Evolutionary conservation across 2,113 vertebrate species (phyloP), one percentile per base, ranked within the genome.

Genomic region (Harpagus bidentatus): DNA sequence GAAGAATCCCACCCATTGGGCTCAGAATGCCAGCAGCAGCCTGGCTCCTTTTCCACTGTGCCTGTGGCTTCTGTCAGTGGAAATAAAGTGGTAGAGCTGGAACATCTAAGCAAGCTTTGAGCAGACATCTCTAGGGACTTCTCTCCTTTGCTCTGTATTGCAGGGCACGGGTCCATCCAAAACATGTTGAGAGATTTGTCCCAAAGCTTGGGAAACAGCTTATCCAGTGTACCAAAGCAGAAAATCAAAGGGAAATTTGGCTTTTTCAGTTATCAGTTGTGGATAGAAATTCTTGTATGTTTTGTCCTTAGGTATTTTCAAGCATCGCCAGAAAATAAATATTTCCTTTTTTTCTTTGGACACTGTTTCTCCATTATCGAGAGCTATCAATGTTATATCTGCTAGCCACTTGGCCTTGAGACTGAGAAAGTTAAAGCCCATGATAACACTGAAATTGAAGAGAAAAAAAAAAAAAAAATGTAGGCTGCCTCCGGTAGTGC

Each of bases 351-450:
- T 58, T 61, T 26, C 34, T 85, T 73, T 43, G 18, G 26, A 9
- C 2, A 7, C 2, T 40, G 20, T 81, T 96, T 76, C 31, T 48
- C 82, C 48, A 36, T 78, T 74, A 50, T 43, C 1, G 0, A 78
- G 16, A 31, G 16, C 59, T 97, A 90, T 88, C 82, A 82, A 4
- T 82, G 76, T 93, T 97, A 71, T 87, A 92, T 89, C 90, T 92
- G 61, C 56, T 61, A 65, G 47, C 38, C 5, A 9, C 34, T 80
- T 69, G 55, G 8, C 62, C 58, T 95, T 84, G 53, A 93, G 47
- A 76, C 0, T 48, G 48, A 79, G 66, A 76, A 88, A 82, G 23
- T 38, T 56, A 59, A 91, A 91, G 32, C 8, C 38, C 26, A 20
- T 28, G 25, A 40, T 80, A 90, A 89, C 6, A 80, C 12, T 62